Base-by-base conservation (phyloP, 2,797 vertebrate genomes). In the Sebastes steindachneri region DNA sequence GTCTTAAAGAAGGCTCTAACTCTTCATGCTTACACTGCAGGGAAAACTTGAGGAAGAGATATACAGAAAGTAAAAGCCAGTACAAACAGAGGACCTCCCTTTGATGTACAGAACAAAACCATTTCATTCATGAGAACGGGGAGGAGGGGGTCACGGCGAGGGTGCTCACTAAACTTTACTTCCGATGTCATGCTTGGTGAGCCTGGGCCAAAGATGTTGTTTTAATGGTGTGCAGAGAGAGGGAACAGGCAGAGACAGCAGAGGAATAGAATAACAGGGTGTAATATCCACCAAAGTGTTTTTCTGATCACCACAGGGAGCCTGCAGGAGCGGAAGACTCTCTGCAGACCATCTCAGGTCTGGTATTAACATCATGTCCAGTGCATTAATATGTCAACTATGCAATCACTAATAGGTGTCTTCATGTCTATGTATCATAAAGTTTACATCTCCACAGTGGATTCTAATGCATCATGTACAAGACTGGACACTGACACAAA, bases 201-300 rank as follows among this genome's bases (percentile, higher is more conserved):
- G 83, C 78, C 86, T 63, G 83, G 78, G 81, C 86, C 79, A 77
- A 89, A 87, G 88, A 92, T 95, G 89, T 93, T 93, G 88, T 91
- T 94, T 89, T 90, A 91, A 90, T 78, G 77, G 89, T 81, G 88
- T 89, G 88, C 68, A 85, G 85, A 93, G 91, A 88, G 88, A 88
- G 60, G 83, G 86, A 87, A 87, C 79, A 90, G 88, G 64, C 80
- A 68, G 86, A 90, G 80, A 91, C 88, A 87, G 85, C 29, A 35
- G 82, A 92, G 74, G 89, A 83, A 89, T 93, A 93, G 89, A 94
- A 95, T 90, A 94, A 95, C 92, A 94, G 77, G 85, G 89, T 87
- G 85, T 92, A 88, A 93, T 92, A 90, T 92, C 81, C 89, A 92
- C 86, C 80, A 74, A 89, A 91, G 91, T 95, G 92, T 96, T 95